Conservation (phyloP, 1,140 invertebrate species). For the Scaptomyza hsui region DNA sequence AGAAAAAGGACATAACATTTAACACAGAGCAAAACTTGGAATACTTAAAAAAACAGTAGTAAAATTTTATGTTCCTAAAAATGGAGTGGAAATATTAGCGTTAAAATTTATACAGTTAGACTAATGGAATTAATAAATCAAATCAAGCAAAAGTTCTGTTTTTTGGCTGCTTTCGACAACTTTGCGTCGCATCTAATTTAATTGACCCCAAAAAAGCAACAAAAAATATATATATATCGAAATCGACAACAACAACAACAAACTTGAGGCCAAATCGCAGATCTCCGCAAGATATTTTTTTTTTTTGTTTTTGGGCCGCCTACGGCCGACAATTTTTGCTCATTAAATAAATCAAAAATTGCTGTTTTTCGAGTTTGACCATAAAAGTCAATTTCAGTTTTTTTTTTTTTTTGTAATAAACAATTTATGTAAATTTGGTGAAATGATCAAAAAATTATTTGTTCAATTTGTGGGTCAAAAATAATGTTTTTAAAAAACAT, state of each 20-base stretch:
- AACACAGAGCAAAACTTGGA: not conserved
- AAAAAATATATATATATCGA: not conserved
- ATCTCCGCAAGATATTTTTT: constrained; percentile 29
- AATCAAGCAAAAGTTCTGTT: constrained; percentile 22
- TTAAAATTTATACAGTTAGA: not conserved
- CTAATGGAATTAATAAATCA: constrained; percentile 1
- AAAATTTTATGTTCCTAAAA: too few species aligned
- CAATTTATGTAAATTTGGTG: constrained; percentile 75
- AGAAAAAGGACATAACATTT: not conserved
- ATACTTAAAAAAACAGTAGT: too few species aligned
- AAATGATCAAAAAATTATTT: constrained; percentile 55
- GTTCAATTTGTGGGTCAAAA: constrained; percentile 52
- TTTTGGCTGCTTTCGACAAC: constrained; percentile 19
- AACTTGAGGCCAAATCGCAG: constrained; percentile 24
- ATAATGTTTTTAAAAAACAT: too few species aligned
- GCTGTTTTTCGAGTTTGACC: constrained; percentile 36
- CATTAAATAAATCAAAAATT: constrained; percentile 78
- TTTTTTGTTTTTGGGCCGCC: constrained; percentile 13
- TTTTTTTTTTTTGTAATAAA: constrained; percentile 33
- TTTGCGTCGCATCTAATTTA: constrained; percentile 49
- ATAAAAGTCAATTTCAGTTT: constrained; percentile 55
- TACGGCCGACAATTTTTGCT: constrained; percentile 63
- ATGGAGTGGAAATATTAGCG: not conserved
- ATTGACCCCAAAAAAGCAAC: constrained; percentile 70
- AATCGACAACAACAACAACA: constrained; percentile 8